Percentiles rank a stretch among this genome's conserved stretches.
Conservation (phyloP, 64 coral and sea anemone genomes). For the Actinia tenebrosa region DNA sequence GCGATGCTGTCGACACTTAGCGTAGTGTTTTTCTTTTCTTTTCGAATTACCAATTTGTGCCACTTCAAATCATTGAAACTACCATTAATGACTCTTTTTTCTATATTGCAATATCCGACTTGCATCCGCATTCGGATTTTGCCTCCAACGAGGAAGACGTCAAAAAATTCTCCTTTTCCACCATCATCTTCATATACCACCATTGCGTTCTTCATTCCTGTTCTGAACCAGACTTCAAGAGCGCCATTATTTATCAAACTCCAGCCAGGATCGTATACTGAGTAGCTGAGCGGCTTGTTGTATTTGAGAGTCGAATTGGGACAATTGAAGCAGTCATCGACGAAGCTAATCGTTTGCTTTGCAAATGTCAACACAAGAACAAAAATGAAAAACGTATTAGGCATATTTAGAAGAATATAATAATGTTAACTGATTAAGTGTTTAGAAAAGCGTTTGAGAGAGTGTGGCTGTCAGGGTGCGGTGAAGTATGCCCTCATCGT, state of each 20-base stretch:
- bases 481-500: not conserved
- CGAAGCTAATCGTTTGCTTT: not conserved
- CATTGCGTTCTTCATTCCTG: slow-evolving; percentile 27
- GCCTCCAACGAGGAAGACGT: slow-evolving; percentile 46
- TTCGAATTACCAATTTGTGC: slow-evolving; percentile 36
- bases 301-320: slow-evolving; percentile 17
- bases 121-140: slow-evolving; percentile 26
- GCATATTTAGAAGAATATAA: not conserved
- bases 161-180: slow-evolving; percentile 25
- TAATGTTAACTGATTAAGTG: no score
- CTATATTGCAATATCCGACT: slow-evolving; percentile 3
- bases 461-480: no score
- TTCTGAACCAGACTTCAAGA: slow-evolving; percentile 38
- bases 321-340: not conserved
- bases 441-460: no score
- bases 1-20: slow-evolving; percentile 17
- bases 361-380: not conserved
- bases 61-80: slow-evolving; percentile 44
- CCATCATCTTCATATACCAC: slow-evolving; percentile 39
- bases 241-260: slow-evolving; percentile 32
- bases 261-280: slow-evolving; percentile 2
- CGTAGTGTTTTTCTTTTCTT: not conserved
- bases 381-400: not conserved
- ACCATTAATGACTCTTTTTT: slow-evolving; percentile 30
- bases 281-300: slow-evolving; percentile 12